phyloP scores from a whole-genome alignment of 2,888 invertebrate species.

The Chelonus formosanus region DNA sequence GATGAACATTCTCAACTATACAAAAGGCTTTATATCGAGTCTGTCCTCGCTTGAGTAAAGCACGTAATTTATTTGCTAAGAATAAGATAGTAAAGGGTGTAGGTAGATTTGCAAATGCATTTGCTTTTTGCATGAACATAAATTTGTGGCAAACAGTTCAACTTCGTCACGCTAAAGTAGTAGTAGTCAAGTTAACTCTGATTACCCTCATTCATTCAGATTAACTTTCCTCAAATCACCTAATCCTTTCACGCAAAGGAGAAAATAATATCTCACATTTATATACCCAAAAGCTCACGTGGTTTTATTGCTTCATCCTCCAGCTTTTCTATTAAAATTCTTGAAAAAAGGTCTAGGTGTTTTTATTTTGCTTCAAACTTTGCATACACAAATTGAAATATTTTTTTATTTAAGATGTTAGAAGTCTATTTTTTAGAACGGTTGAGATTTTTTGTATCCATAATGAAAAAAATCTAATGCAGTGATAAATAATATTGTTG shows the following conservation, averaged over 20 bases:
- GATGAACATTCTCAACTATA: slow-evolving; percentile 64
- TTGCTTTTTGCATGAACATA: slow-evolving; percentile 60
- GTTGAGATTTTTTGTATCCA: no score
- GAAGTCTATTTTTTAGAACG: no score
- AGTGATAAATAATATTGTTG: no score
- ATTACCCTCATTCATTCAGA: slow-evolving; percentile 66
- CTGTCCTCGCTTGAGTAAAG: slow-evolving; percentile 47
- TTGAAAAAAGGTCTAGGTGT: no score
- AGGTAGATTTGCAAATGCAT: slow-evolving; percentile 30
- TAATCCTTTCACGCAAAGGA: slow-evolving; percentile 37
- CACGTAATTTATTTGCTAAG: slow-evolving; percentile 58
- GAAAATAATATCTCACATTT: slow-evolving; percentile 4
- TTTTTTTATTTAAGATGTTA: no score
- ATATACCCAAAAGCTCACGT: no score
- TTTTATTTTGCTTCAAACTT: no score
- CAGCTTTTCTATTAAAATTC: no score
- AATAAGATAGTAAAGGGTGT: slow-evolving; percentile 16
- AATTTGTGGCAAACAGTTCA: slow-evolving; percentile 55
- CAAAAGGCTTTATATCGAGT: slow-evolving; percentile 56
- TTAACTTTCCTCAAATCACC: slow-evolving; percentile 61
- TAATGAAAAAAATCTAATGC: no score
- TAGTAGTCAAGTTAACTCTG: slow-evolving; percentile 44
- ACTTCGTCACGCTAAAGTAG: slow-evolving; percentile 16
- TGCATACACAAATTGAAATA: no score
- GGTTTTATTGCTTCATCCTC: no score